Conservation (phyloP, 2,888 invertebrate species). For the Drosophila neutralis region DNA sequence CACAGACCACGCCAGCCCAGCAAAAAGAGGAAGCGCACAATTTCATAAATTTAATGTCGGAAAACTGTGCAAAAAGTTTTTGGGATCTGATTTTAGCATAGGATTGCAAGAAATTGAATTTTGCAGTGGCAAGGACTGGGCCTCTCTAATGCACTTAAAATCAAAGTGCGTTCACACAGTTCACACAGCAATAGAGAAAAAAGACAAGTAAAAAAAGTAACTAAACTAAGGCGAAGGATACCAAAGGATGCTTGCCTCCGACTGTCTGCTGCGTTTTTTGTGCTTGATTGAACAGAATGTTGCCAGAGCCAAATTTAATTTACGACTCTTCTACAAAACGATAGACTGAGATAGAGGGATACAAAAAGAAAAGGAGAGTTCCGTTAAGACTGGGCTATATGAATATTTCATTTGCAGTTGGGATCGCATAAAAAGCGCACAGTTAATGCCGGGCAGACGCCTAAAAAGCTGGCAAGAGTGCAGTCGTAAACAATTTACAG, state of each 20-base stretch:
- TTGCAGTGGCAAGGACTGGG: constrained; percentile 57
- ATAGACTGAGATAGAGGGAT: constrained; percentile 17
- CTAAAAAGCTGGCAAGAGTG: constrained; percentile 61
- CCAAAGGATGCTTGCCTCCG: constrained; percentile 43
- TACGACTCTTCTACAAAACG: constrained; percentile 60
- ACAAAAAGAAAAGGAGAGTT: constrained; percentile 23
- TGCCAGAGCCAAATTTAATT: constrained; percentile 78
- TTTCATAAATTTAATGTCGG: constrained; percentile 79
- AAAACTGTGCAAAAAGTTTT: constrained; percentile 62
- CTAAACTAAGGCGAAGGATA: constrained; percentile 47
- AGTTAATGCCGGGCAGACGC: constrained; percentile 56
- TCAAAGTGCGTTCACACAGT: constrained; percentile 80
- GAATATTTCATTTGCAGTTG: constrained; percentile 74
- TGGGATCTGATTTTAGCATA: constrained; percentile 72
- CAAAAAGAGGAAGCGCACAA: constrained; percentile 70
- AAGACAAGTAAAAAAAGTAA: constrained; percentile 21
- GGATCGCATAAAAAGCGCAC: constrained; percentile 57
- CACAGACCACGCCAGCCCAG: not conserved
- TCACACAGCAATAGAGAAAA: constrained; percentile 43
- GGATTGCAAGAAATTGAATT: constrained; percentile 82
- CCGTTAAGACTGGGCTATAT: constrained; percentile 37
- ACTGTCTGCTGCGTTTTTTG: constrained; percentile 69
- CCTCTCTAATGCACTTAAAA: constrained; percentile 84
- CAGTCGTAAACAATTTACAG: constrained; percentile 79
- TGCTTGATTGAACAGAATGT: constrained; percentile 81